Percentiles rank a stretch among this genome's conserved stretches.
These are phyloP conservation scores for Trissolcus brochymenae DNA, from an alignment of 2,888 invertebrate species.

Conservation along the genomic window DNA sequence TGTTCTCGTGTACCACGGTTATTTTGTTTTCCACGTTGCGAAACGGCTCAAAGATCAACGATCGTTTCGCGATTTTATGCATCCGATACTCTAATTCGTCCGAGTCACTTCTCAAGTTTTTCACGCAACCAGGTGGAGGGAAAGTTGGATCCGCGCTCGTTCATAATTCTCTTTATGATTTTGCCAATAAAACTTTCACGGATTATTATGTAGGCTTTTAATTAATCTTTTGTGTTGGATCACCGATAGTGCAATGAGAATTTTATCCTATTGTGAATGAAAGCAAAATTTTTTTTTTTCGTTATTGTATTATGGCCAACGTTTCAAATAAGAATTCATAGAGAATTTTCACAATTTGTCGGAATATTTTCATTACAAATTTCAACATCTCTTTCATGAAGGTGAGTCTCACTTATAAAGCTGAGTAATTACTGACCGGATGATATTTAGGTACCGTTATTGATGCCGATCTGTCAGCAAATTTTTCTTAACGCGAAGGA, in stretches of 20 bases:
- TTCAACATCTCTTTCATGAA: conserved; percentile 2
- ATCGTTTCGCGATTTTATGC: conserved; percentile 1
- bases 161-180: conserved; percentile 31
- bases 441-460: conserved; percentile 53
- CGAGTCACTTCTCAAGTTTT: conserved; percentile 14
- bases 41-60: conserved; percentile 9
- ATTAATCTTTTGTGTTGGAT: conserved; percentile 22
- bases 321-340: not conserved
- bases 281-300: not conserved
- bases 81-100: conserved; percentile 8
- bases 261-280: not conserved
- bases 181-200: conserved; percentile 44
- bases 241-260: conserved; percentile 14
- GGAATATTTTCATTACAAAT: conserved; percentile 19
- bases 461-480: conserved; percentile 39
- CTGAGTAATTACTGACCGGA: conserved; percentile 50
- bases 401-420: conserved; percentile 25
- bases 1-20: conserved; percentile 4
- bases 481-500: conserved; percentile 14
- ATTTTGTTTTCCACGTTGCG: conserved; percentile 1
- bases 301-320: not conserved
- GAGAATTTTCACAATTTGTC: not conserved
- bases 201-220: conserved; percentile 25
- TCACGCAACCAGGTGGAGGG: conserved; percentile 27
- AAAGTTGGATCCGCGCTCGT: conserved; percentile 32